Base-by-base conservation (phyloP, 2,888 invertebrate genomes). In the Phlogophora meticulosa region DNA sequence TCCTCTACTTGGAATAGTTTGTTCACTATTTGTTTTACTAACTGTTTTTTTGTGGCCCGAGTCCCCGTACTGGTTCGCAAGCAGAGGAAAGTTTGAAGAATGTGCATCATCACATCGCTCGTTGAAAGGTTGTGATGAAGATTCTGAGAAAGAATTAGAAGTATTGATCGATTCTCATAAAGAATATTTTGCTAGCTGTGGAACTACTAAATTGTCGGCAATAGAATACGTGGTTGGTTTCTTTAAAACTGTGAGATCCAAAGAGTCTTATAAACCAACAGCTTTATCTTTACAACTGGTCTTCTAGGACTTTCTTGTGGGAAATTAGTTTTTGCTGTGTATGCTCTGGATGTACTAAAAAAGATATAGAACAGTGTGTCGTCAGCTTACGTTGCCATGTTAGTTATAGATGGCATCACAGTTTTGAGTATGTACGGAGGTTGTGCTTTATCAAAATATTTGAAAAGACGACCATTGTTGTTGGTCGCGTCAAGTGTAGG, bases 331-430 rank as follows among this genome's bases (percentile, higher is more conserved):
- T 88, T 80, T 64, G 78, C 84, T 2, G 61, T 89, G 0, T 91
- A 88, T 38, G 88, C 87, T 5, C 74, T 90, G 32, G 91, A 91
- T 66, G 86, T 91, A 34, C 75, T 89, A 24, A 89, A 86, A 55
- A 86, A 85, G 55, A 88, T 90, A 17, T 88, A 87, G 0, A 51
- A 65, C 0, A 84, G 70, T 38, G 87, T 89, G 66, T 58, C 72
- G 0, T 81, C 84, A 0, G 90, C 90, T 0, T 91, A 91, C n/a
- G 74, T 65, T 0, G 85, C 81, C 4, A 89, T 91, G 88, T 64
- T 91, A 17, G 84, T 89, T 46, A 73, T 91, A 51, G 91, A 91
- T 51, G 91, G 88, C 1, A 66, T 90, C 0, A 88, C 90, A 15
- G 84, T 91, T 1, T 10, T 82, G 0, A 83, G 87, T 51, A 87